phyloP scores from a whole-genome alignment of 2,888 invertebrate species.

The Nephrotoma flavescens region DNA sequence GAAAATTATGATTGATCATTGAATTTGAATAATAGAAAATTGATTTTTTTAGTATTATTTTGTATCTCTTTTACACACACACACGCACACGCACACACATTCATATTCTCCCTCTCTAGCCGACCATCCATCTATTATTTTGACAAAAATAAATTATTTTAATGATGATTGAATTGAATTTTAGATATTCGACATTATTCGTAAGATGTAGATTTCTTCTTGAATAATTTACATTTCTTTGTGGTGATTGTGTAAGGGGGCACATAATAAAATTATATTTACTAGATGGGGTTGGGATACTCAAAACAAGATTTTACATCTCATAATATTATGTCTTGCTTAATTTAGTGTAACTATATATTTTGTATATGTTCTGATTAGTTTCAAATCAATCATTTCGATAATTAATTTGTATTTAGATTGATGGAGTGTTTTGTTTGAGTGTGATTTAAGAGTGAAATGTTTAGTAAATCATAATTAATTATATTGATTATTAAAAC shows the following conservation, averaged over 20 bases:
- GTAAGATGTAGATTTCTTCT: not conserved
- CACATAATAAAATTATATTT: not conserved
- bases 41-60: not conserved
- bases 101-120: not conserved
- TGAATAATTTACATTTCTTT: not conserved
- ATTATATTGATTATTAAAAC: not conserved
- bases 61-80: not conserved
- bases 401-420: not conserved
- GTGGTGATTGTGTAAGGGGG: not conserved
- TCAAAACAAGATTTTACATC: not conserved
- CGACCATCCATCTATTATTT: not conserved
- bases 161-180: not conserved
- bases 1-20: not conserved
- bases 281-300: not conserved
- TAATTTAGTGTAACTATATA: not conserved
- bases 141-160: not conserved
- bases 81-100: too few species aligned
- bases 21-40: not conserved
- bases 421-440: not conserved
- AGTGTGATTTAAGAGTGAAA: not conserved
- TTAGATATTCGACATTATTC: not conserved
- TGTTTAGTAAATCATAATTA: not conserved
- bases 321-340: not conserved
- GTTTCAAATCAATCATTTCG: not conserved
- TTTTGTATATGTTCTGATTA: not conserved